Percentiles rank a stretch among this genome's conserved stretches.
Conservation (phyloP, 2,113 vertebrate species). For the Microtus pennsylvanicus region DNA sequence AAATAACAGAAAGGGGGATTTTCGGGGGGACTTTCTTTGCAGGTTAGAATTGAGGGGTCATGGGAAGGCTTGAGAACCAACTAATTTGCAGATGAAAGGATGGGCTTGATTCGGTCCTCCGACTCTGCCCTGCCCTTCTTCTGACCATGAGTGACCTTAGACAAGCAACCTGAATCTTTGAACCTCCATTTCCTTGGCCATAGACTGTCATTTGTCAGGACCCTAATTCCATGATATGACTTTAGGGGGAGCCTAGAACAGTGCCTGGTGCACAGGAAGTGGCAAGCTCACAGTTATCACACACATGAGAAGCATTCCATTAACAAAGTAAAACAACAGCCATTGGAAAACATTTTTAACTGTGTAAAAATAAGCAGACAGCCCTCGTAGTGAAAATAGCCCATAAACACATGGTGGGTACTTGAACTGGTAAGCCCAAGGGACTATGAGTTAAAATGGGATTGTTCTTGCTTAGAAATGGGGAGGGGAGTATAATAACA, state of each 20-base stretch:
- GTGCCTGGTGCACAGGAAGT: neutral
- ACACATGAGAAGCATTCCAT: neutral
- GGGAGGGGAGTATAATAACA: neutral
- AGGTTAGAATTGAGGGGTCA: neutral
- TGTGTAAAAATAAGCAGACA: conserved; percentile 28
- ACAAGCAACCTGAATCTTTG: neutral
- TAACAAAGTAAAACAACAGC: neutral
- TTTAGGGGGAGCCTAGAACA: neutral
- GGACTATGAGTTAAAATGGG: neutral
- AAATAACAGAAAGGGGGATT: neutral
- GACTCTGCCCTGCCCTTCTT: neutral
- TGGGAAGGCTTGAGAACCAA: neutral
- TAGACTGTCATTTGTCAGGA: neutral
- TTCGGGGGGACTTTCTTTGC: neutral
- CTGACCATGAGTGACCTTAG: neutral
- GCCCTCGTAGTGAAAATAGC: neutral
- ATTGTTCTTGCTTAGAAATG: neutral
- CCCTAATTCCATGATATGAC: neutral
- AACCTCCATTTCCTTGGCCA: neutral
- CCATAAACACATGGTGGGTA: neutral
- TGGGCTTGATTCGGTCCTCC: neutral
- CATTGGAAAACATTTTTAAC: neutral
- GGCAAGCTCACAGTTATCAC: neutral
- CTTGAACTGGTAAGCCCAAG: neutral
- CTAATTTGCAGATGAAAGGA: neutral